Evolutionary conservation across 2,888 invertebrate genomes (phyloP), one percentile per base, ranked within the genome.

Genomic region (Ligdia adustata): DNA sequence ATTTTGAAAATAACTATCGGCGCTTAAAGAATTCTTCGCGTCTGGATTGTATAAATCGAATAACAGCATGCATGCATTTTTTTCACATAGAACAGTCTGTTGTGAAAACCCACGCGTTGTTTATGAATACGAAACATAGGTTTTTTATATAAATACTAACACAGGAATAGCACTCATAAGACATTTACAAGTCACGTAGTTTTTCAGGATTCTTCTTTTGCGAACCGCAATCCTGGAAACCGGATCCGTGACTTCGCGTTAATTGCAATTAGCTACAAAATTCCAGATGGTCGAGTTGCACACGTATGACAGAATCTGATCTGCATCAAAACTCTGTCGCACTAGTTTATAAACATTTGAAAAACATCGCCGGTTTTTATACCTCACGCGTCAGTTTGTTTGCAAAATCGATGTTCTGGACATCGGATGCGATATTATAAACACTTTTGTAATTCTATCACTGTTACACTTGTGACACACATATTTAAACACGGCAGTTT

Each of bases 1-100:
- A 94, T 94, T 64, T 72, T 83, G 48, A 40, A 39, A 44, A 35
- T n/a, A n/a, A n/a, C n/a, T n/a, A n/a, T n/a, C n/a, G 16, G 5
- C 3, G 16, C 16, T 16, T 16, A 3, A 16, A 16, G n/a, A 16
- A 3, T 16, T 16, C 16, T 3, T 11, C 9, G 16, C 16, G 13
- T 18, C 31, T 18, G 33, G 40, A 52, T 50, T 35, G 31, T 20
- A 37, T 32, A 33, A 37, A 49, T 46, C 18, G 9, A 27, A 31
- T 31, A 15, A 45, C 31, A 31, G 37, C 12, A 49, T 29, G 31
- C 5, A 33, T 34, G 13, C 22, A 32, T 18, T 11, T 13, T 38
- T 37, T 39, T n/a, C n/a, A 18, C 15, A 40, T 31, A 47, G 29
- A 35, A 26, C 28, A 9, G 13, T 27, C 20, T 35, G 39, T 48